These are phyloP conservation scores for Heteromurus nitidus DNA, from an alignment of 2,888 invertebrate genomes.

Conservation along the genomic window DNA sequence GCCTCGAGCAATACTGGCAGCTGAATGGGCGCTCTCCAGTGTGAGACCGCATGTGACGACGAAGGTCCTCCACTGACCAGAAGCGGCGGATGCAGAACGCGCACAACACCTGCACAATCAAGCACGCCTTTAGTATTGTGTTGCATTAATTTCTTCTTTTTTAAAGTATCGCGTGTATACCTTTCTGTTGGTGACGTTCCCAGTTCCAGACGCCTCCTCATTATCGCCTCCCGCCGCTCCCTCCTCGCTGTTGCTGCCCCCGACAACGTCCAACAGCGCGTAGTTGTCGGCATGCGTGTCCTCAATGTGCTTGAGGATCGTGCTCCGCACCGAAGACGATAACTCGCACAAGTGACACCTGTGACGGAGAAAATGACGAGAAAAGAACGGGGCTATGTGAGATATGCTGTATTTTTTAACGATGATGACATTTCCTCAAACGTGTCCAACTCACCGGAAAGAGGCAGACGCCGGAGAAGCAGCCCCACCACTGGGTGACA, in stretches of 20 bases:
- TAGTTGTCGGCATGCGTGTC: slow-evolving; percentile 66
- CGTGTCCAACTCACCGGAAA: slow-evolving; percentile 72
- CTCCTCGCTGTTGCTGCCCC: slow-evolving; percentile 80
- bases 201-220: neutral
- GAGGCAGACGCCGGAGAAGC: slow-evolving; percentile 1
- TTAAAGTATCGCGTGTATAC: too few species aligned
- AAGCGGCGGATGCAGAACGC: slow-evolving; percentile 95
- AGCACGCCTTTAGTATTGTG: neutral
- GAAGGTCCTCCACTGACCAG: slow-evolving; percentile 95
- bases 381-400: too few species aligned
- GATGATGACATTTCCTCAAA: slow-evolving; percentile 51
- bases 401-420: slow-evolving; percentile 61
- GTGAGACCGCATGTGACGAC: slow-evolving; percentile 95
- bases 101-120: slow-evolving; percentile 82
- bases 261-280: slow-evolving; percentile 72
- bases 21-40: slow-evolving; percentile 90
- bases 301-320: slow-evolving; percentile 70
- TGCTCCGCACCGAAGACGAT: slow-evolving; percentile 3
- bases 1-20: slow-evolving; percentile 86
- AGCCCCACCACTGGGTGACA: neutral
- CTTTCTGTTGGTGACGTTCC: slow-evolving; percentile 65
- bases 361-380: slow-evolving; percentile 79
- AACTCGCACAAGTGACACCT: slow-evolving; percentile 95
- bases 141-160: neutral
- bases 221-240: too few species aligned